Evolutionary conservation across 2,888 invertebrate species (phyloP).

Genomic region (Eristalis intricaria): DNA sequence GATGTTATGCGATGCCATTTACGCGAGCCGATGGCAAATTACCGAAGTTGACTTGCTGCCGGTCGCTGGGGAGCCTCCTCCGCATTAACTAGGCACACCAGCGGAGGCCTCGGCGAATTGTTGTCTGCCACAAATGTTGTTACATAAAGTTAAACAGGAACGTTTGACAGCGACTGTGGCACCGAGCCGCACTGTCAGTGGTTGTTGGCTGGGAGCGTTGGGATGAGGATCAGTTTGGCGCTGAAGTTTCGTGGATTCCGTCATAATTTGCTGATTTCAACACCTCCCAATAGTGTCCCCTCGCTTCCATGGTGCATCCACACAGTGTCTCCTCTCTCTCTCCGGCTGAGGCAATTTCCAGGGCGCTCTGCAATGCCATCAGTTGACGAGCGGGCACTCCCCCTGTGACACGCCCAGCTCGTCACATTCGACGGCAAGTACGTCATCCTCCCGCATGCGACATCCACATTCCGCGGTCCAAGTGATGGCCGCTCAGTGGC

Average conservation of each 20-base stretch:
- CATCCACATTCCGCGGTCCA: conserved; percentile 32
- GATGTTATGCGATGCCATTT: conserved; percentile 65
- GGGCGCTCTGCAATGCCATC: conserved; percentile 19
- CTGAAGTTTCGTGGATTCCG: too few relatives aligned
- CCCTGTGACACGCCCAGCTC: conserved; percentile 21
- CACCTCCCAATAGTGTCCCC: too few relatives aligned
- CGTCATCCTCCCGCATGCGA: conserved; percentile 6
- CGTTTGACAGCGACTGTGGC: background rate
- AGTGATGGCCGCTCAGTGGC: conserved; percentile 11
- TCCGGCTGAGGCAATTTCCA: conserved; percentile 5
- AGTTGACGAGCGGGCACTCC: conserved; percentile 50
- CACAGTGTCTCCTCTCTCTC: too few relatives aligned
- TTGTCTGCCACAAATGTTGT: conserved; percentile 50
- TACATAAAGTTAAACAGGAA: conserved; percentile 28
- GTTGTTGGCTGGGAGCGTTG: too few relatives aligned
- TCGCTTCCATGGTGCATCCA: too few relatives aligned
- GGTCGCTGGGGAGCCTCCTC: conserved; percentile 6
- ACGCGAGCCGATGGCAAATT: conserved; percentile 63
- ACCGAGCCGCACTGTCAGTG: too few relatives aligned
- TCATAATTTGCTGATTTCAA: too few relatives aligned
- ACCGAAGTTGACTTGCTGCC: conserved; percentile 53
- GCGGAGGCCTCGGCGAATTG: conserved; percentile 44
- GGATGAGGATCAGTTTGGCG: too few relatives aligned
- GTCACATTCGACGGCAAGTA: background rate
- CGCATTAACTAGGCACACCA: conserved; percentile 38